A percentile compares a stretch with the other conserved stretches of the same genome.
phyloP scores from a whole-genome alignment of 2,888 invertebrate genomes.

The Tubulanus polymorphus region DNA sequence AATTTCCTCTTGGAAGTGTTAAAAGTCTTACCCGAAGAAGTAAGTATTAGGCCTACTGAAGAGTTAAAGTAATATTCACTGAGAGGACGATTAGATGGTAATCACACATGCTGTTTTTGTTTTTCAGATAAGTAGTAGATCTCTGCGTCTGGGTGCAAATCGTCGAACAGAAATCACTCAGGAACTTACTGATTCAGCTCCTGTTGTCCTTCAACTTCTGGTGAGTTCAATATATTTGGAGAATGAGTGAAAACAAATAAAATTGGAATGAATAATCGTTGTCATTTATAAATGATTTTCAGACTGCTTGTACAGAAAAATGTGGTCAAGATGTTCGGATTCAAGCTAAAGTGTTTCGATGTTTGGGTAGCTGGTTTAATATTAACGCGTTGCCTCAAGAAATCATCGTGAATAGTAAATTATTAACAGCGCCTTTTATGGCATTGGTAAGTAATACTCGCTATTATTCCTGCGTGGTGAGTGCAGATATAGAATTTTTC shows the following conservation, averaged over 20 bases:
- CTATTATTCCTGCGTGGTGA: constrained; percentile 57
- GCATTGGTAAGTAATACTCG: constrained; percentile 59
- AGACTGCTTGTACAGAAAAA: constrained; percentile 70
- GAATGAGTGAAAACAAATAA: no score
- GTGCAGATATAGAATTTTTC: no score
- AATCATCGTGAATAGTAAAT: constrained; percentile 59
- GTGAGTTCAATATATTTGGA: constrained; percentile 49
- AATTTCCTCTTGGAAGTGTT: constrained; percentile 87
- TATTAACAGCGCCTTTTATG: constrained; percentile 50
- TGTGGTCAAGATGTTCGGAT: constrained; percentile 55
- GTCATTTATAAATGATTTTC: no score
- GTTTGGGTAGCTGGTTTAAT: constrained; percentile 88
- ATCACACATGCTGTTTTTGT: no score
- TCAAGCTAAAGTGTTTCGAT: constrained; percentile 67
- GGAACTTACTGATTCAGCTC: constrained; percentile 72
- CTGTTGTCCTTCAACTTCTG: constrained; percentile 74
- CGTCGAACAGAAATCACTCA: constrained; percentile 78
- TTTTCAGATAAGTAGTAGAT: constrained; percentile 51
- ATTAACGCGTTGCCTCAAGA: constrained; percentile 75
- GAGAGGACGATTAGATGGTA: no score
- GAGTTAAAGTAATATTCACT: no score
- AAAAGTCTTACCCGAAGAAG: constrained; percentile 93
- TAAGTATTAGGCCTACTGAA: no score
- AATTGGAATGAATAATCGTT: not conserved
- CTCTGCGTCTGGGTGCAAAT: constrained; percentile 75